Conservation (phyloP, 2,797 vertebrate genomes). For the Phoebastria nigripes region DNA sequence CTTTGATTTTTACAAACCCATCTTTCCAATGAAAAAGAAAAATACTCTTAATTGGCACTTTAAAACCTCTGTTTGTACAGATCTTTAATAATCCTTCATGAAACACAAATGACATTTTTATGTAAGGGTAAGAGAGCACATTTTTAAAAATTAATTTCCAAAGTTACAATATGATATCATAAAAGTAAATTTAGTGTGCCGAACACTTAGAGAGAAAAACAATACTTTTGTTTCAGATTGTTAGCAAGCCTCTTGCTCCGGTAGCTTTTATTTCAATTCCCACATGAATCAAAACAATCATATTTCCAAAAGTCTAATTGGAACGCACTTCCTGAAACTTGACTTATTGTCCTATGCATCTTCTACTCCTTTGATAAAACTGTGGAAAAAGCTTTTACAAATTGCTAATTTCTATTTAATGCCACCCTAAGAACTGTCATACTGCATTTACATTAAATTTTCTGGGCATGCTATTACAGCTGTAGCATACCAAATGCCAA, state of each 20-base stretch:
- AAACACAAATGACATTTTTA: neutral
- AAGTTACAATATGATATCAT: neutral
- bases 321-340: neutral
- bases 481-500: neutral
- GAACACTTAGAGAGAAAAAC: neutral
- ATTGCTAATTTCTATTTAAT: conserved; percentile 14
- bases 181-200: neutral
- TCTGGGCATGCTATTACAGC: neutral
- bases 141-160: neutral
- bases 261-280: neutral
- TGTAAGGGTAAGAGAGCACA: neutral
- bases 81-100: neutral
- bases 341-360: neutral
- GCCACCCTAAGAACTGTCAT: neutral
- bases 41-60: neutral
- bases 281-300: neutral
- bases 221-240: neutral
- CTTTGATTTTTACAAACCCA: conserved; percentile 11
- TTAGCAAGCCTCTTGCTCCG: neutral
- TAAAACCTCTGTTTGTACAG: neutral
- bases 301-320: neutral
- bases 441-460: neutral
- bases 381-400: neutral
- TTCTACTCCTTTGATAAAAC: neutral
- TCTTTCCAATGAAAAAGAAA: neutral